These are phyloP conservation scores for Cyanoramphus novaezelandiae DNA, from an alignment of 2,113 vertebrate genomes.

Conservation along the genomic window DNA sequence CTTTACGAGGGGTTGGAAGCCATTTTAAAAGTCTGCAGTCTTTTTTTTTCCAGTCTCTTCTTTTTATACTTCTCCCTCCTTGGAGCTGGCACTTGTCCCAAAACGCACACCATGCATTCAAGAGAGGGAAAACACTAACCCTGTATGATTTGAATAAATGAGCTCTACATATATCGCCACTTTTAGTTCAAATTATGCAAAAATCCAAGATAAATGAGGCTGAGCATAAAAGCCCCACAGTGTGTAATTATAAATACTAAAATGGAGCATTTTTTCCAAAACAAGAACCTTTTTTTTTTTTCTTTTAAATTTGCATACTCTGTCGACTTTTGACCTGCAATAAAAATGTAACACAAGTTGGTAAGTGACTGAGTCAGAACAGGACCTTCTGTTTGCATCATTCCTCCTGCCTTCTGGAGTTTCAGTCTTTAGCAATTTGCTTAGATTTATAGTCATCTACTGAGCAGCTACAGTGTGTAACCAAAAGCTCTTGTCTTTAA, in stretches of 20 bases:
- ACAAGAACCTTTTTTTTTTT: slow-evolving; percentile 24
- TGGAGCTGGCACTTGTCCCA: slow-evolving; percentile 29
- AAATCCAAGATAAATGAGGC: slow-evolving; percentile 55
- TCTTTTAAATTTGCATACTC: slow-evolving; percentile 46
- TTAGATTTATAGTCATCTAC: slow-evolving; percentile 19
- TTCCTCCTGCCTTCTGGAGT: slow-evolving; percentile 42
- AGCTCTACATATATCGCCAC: slow-evolving; percentile 42
- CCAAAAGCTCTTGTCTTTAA: background rate
- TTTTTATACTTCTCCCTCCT: background rate
- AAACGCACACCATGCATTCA: slow-evolving; percentile 22
- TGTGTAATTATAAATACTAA: slow-evolving; percentile 56
- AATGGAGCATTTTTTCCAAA: slow-evolving; percentile 57
- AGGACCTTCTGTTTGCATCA: slow-evolving; percentile 64
- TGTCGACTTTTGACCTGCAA: slow-evolving; percentile 53
- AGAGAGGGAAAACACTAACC: slow-evolving; percentile 58
- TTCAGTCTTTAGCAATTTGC: background rate
- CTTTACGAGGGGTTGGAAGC: background rate
- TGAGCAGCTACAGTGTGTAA: background rate
- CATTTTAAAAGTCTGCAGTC: slow-evolving; percentile 9
- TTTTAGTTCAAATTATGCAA: slow-evolving; percentile 60
- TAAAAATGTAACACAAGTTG: slow-evolving; percentile 58
- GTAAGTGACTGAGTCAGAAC: slow-evolving; percentile 61
- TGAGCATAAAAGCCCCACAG: slow-evolving; percentile 41
- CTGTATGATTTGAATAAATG: slow-evolving; percentile 62
- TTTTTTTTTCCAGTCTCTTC: slow-evolving; percentile 3